These are phyloP conservation scores for Sminthurides aquaticus DNA, from an alignment of 2,888 invertebrate genomes.

Conservation along the genomic window DNA sequence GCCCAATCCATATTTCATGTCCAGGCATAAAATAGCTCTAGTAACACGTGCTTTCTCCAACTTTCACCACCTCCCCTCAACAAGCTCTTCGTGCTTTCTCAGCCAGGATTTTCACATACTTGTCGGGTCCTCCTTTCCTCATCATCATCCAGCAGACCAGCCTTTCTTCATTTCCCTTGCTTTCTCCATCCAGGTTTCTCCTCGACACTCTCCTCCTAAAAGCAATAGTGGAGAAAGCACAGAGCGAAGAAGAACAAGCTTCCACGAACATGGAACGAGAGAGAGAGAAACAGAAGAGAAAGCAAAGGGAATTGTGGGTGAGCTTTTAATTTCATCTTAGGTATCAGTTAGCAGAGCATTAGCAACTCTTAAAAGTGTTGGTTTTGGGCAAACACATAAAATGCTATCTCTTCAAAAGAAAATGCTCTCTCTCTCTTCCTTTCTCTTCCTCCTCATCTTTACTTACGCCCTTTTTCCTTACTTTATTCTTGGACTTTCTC, in stretches of 20 bases:
- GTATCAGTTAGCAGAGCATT: conserved; percentile 43
- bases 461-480: too few relatives aligned
- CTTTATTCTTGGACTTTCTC: not conserved
- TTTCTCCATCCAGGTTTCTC: too few relatives aligned
- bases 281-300: too few relatives aligned
- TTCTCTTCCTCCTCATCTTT: conserved; percentile 6
- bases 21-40: conserved; percentile 28
- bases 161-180: too few relatives aligned
- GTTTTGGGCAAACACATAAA: conserved; percentile 43
- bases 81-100: too few relatives aligned
- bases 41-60: conserved; percentile 6
- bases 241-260: too few relatives aligned
- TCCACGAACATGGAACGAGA: too few relatives aligned
- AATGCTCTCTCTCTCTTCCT: conserved; percentile 1
- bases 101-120: too few relatives aligned
- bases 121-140: too few relatives aligned
- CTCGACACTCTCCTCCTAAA: too few relatives aligned
- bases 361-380: conserved; percentile 42
- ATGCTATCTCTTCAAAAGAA: conserved; percentile 20
- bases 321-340: conserved; percentile 43
- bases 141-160: too few relatives aligned
- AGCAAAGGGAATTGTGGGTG: conserved; percentile 12
- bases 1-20: conserved; percentile 37
- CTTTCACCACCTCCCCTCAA: not conserved
- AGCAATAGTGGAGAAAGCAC: too few relatives aligned